Evolutionary conservation across 1,140 invertebrate genomes (phyloP).

Genomic region (Monomorium pharaonis): DNA sequence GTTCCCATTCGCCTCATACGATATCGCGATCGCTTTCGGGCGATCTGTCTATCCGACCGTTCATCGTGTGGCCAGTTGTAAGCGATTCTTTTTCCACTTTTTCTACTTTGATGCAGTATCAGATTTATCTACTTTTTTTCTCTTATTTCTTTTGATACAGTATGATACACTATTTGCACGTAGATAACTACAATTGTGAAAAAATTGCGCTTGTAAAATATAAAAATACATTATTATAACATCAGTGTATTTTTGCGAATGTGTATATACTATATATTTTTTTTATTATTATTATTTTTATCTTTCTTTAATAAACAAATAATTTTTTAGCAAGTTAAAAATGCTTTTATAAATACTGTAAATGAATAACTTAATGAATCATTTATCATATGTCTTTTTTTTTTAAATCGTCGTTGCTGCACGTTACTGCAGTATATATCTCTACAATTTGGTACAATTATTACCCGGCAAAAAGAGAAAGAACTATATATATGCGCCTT

Average conservation of each 20-base stretch:
- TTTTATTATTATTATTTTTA: not conserved
- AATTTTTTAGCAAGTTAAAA: not conserved
- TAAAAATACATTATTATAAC: no score
- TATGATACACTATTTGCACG: not conserved
- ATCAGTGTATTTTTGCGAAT: not conserved
- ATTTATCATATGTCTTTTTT: not conserved
- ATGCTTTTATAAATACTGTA: not conserved
- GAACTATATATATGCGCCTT: not conserved
- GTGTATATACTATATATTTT: not conserved
- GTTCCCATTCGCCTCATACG: not conserved
- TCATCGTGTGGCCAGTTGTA: conserved; percentile 5
- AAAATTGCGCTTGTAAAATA: no score
- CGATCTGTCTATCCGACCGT: not conserved
- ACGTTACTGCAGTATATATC: not conserved
- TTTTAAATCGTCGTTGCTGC: not conserved
- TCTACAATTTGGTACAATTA: conserved; percentile 35
- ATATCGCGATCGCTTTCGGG: conserved; percentile 28
- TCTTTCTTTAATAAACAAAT: not conserved
- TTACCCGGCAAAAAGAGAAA: not conserved
- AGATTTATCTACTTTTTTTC: not conserved
- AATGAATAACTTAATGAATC: not conserved
- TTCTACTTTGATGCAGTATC: not conserved
- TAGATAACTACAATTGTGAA: not conserved
- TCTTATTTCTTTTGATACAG: not conserved
- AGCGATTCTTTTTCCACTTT: not conserved